phyloP scores from a whole-genome alignment of 2,113 vertebrate genomes.

The Serinus canaria region DNA sequence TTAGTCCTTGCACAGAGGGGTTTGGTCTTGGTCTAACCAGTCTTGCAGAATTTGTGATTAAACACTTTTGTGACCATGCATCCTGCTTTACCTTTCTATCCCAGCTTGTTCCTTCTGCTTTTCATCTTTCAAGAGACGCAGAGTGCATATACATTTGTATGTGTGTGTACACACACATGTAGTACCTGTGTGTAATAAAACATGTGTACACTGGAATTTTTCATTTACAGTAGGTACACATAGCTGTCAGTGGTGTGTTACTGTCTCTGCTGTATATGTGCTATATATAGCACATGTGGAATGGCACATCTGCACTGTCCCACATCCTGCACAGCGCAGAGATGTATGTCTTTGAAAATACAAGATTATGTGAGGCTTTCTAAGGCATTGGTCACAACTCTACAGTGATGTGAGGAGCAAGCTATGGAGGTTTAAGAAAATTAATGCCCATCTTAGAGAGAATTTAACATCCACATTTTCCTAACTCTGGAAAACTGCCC shows the following conservation, averaged over 20 bases:
- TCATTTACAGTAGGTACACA: accelerated
- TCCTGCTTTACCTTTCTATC: not conserved
- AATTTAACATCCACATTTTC: not conserved
- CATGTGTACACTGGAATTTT: not conserved
- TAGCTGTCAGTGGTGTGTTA: not conserved
- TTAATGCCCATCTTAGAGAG: not conserved
- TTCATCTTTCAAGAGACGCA: not conserved
- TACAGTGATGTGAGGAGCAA: not conserved
- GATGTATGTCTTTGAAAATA: not conserved
- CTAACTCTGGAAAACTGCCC: not conserved
- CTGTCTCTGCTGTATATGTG: not conserved
- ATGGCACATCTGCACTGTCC: not conserved
- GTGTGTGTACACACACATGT: accelerated
- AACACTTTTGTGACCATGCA: accelerated
- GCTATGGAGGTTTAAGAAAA: not conserved
- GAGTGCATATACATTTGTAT: accelerated
- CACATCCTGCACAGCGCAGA: not conserved
- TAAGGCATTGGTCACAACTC: not conserved
- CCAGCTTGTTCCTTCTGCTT: not conserved
- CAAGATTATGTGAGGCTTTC: not conserved
- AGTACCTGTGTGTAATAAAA: not conserved
- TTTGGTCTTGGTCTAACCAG: not conserved
- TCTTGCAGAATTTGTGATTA: not conserved
- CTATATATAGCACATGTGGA: not conserved
- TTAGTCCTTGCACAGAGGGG: not conserved